A percentile compares a stretch with the other conserved stretches of the same genome.
Evolutionary conservation across 2,113 vertebrate species (phyloP).

Genomic region (Emydocephalus ijimae): DNA sequence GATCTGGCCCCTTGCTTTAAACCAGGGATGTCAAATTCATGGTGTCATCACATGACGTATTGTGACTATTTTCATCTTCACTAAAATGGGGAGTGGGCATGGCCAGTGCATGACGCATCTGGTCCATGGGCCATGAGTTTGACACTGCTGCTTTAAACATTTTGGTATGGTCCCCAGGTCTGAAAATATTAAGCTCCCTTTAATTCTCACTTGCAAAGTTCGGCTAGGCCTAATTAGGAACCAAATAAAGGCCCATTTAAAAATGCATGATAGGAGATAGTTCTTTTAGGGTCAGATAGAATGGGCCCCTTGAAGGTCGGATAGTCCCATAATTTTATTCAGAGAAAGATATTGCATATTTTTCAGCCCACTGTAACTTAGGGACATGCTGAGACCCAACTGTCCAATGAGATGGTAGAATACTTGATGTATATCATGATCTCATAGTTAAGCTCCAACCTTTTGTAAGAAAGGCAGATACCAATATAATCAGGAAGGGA

Average conservation of each 20-base stretch:
- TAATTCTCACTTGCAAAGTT: background rate
- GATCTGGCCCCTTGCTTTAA: background rate
- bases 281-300: background rate
- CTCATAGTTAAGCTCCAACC: background rate
- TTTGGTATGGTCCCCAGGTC: background rate
- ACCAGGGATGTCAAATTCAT: background rate
- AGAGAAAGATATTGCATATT: background rate
- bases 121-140: no score
- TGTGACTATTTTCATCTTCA: no score
- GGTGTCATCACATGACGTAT: no score
- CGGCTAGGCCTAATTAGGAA: background rate
- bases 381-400: background rate
- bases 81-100: no score
- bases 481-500: background rate
- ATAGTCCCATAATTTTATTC: background rate
- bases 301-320: background rate
- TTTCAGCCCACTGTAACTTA: background rate
- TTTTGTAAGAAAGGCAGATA: background rate
- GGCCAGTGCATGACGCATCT: no score
- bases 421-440: background rate
- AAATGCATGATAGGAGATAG: background rate
- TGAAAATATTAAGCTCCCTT: background rate
- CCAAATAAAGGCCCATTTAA: background rate
- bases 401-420: background rate
- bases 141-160: background rate